Evolutionary conservation across 2,888 invertebrate genomes (phyloP).

Genomic region (Junonia oenone): DNA sequence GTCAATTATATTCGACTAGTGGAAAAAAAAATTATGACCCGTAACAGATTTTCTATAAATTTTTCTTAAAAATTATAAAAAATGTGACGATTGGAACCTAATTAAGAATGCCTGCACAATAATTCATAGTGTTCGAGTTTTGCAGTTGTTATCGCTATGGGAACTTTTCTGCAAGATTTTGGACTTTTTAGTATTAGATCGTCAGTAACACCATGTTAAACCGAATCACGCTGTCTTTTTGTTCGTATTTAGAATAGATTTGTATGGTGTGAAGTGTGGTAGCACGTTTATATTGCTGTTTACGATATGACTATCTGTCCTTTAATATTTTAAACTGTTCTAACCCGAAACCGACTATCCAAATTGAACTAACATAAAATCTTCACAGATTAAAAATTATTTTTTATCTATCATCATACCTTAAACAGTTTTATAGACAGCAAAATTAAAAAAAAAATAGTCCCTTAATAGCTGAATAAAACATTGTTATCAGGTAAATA

Average conservation of each 20-base stretch:
- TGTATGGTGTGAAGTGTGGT: slow-evolving; percentile 53
- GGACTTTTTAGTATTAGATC: slow-evolving; percentile 40
- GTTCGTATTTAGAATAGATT: slow-evolving; percentile 54
- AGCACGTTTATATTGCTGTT: slow-evolving; percentile 50
- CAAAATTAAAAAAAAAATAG: slow-evolving; percentile 42
- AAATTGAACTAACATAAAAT: not conserved
- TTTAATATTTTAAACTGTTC: not conserved
- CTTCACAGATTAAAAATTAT: not conserved
- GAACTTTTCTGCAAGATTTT: slow-evolving; percentile 30
- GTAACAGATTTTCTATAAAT: slow-evolving; percentile 61
- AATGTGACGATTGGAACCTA: slow-evolving; percentile 18
- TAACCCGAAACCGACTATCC: not conserved
- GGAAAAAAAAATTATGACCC: slow-evolving; percentile 52
- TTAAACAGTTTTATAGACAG: slow-evolving; percentile 59
- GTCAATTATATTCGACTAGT: slow-evolving; percentile 79
- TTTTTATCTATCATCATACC: slow-evolving; percentile 27
- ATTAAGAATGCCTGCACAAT: slow-evolving; percentile 18
- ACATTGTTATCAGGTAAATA: slow-evolving; percentile 71
- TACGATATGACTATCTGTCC: slow-evolving; percentile 34
- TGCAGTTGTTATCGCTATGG: slow-evolving; percentile 1
- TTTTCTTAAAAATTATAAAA: slow-evolving; percentile 30
- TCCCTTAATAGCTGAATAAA: slow-evolving; percentile 56
- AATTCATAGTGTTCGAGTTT: slow-evolving; percentile 4
- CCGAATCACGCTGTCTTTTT: slow-evolving; percentile 43
- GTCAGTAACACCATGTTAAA: slow-evolving; percentile 35